Base-by-base conservation (phyloP, 2,888 invertebrate genomes). In the Zygogramma bicolorata region DNA sequence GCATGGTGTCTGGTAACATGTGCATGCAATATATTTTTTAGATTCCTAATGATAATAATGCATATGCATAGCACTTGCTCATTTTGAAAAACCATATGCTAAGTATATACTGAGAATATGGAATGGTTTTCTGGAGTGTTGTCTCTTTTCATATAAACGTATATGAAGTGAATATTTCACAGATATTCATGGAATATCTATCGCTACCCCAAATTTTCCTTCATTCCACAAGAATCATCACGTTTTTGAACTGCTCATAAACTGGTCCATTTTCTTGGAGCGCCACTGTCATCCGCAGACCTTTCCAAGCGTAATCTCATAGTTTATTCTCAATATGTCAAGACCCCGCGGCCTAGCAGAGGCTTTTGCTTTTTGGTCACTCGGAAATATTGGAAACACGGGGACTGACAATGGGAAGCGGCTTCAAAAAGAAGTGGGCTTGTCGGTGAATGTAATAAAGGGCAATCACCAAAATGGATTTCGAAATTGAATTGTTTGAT, bases 251-350 rank as follows among this genome's bases (percentile, higher is more conserved):
- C 3, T 20, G 13, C 3, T 8, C 15, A n/a, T 18, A 20, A 46
- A 46, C 7, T 20, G 6, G 3, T n/a, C 46, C 15, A 13, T 53
- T 3, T 18, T 10, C 13, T 61, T 38, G 6, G 20, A 20, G 8
- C 27, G 20, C 15, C 27, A 22, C 40, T 62, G 63, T 46, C n/a
- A 25, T 15, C 1, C 46, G 29, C 25, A 27, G 25, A 67, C 29
- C 31, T 67, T 67, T 46, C 20, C 70, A 74, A 70, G 77, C 72
- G 76, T 75, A 78, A 79, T 80, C 78, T 77, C 74, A 77, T 79
- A 77, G 77, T 80, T 79, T 79, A 75, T 78, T 78, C 76, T 74
- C 79, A 77, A 78, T 80, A 77, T 74, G 77, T 75, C 76, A 76
- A 46, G 38, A 29, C 58, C 70, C 73, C 38, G 63, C 57, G 69